Conservation (phyloP, 2,888 invertebrate species). For the Spodoptera exigua region DNA sequence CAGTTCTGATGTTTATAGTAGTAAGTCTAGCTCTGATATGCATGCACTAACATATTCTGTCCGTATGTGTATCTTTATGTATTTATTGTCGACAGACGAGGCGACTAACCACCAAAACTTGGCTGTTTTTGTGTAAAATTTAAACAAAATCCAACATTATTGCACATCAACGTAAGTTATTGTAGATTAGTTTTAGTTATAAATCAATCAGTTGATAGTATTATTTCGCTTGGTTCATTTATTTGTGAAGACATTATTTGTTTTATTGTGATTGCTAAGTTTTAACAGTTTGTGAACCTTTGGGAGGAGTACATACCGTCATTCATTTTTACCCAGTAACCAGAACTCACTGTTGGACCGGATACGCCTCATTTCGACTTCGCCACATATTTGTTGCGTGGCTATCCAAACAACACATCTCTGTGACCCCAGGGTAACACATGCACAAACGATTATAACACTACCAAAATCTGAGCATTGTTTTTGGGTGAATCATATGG, state of each 20-base stretch:
- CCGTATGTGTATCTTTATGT: constrained; percentile 69
- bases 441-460: too few species aligned
- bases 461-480: too few species aligned
- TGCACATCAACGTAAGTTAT: constrained; percentile 77
- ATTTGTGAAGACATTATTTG: constrained; percentile 1
- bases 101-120: constrained; percentile 67
- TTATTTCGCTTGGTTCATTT: constrained; percentile 24
- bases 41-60: constrained; percentile 55
- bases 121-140: constrained; percentile 70
- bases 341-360: constrained; percentile 28
- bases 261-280: constrained; percentile 15
- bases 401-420: too few species aligned
- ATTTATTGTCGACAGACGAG: constrained; percentile 76
- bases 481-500: too few species aligned
- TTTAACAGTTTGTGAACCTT: constrained; percentile 18
- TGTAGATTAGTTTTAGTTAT: constrained; percentile 30
- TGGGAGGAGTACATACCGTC: constrained; percentile 7
- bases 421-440: too few species aligned
- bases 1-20: constrained; percentile 5
- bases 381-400: constrained; percentile 15
- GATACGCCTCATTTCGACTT: constrained; percentile 39
- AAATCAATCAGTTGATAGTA: not conserved
- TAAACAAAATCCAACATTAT: constrained; percentile 67
- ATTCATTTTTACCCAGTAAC: constrained; percentile 18
- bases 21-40: constrained; percentile 15